A percentile compares a stretch with the other conserved stretches of the same genome.
Conservation (phyloP, 1,140 invertebrate genomes). For the Diachasma alloeum region DNA sequence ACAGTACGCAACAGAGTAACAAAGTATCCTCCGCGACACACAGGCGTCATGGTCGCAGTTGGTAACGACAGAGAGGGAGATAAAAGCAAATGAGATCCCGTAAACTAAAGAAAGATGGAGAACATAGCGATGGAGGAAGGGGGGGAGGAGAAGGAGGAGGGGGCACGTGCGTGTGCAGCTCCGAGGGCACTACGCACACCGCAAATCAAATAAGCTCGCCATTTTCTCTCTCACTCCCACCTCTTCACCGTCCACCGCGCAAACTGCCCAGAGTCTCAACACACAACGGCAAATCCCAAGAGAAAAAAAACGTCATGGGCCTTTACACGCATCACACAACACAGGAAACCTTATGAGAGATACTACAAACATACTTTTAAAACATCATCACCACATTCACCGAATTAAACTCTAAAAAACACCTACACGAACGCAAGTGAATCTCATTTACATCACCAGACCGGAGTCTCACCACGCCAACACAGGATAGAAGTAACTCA, state of each 20-base stretch:
- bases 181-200: slow-evolving; percentile 32
- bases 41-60: slow-evolving; percentile 27
- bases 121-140: not conserved
- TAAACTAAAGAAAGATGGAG: not conserved
- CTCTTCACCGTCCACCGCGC: not conserved
- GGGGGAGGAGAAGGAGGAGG: not conserved
- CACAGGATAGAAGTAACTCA: not conserved
- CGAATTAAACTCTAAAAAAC: not conserved
- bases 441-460: not conserved
- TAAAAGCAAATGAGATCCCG: not conserved
- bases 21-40: slow-evolving; percentile 19
- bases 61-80: not conserved
- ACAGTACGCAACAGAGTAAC: slow-evolving; percentile 27
- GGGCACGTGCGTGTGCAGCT: slow-evolving; percentile 30
- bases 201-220: slow-evolving; percentile 29
- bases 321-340: not conserved
- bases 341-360: not conserved
- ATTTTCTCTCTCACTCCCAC: not conserved
- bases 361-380: not conserved
- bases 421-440: not conserved
- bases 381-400: not conserved
- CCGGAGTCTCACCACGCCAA: not conserved
- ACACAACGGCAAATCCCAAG: not conserved
- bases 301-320: not conserved
- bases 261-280: not conserved